phyloP scores from a whole-genome alignment of 2,888 invertebrate genomes.

The Leptopilina syphax region DNA sequence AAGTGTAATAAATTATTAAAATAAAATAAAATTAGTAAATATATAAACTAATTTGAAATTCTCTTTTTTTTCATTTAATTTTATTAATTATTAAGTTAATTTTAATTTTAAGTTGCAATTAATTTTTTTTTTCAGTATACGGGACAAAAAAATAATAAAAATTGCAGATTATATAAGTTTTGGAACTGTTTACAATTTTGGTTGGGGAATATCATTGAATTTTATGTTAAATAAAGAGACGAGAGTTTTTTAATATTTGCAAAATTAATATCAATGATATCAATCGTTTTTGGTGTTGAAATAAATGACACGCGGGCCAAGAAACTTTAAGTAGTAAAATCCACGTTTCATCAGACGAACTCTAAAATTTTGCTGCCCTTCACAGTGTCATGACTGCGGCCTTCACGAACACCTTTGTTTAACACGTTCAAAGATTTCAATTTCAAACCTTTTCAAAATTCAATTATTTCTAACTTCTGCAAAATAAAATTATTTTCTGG shows the following conservation, averaged over 20 bases:
- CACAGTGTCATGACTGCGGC: constrained; percentile 22
- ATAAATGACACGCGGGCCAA: neutral
- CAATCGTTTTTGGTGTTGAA: neutral
- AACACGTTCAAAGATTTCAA: neutral
- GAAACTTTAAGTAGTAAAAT: constrained; percentile 10
- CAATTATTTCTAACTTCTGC: too few species aligned
- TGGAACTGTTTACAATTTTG: neutral
- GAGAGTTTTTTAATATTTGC: neutral
- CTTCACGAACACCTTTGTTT: neutral
- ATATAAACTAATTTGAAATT: too few species aligned
- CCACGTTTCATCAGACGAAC: neutral
- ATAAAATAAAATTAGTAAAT: too few species aligned
- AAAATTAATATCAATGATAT: neutral
- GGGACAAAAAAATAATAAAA: neutral
- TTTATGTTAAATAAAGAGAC: neutral
- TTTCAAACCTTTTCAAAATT: too few species aligned
- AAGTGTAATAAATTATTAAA: too few species aligned
- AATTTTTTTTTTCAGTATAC: too few species aligned
- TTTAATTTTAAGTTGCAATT: too few species aligned
- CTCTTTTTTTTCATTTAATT: too few species aligned
- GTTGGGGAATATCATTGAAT: neutral
- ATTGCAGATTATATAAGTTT: too few species aligned
- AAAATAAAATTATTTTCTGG: too few species aligned
- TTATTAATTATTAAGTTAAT: too few species aligned
- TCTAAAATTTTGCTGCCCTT: constrained; percentile 3